Conservation (phyloP, 2,113 vertebrate species). For the Alethe castanea region DNA sequence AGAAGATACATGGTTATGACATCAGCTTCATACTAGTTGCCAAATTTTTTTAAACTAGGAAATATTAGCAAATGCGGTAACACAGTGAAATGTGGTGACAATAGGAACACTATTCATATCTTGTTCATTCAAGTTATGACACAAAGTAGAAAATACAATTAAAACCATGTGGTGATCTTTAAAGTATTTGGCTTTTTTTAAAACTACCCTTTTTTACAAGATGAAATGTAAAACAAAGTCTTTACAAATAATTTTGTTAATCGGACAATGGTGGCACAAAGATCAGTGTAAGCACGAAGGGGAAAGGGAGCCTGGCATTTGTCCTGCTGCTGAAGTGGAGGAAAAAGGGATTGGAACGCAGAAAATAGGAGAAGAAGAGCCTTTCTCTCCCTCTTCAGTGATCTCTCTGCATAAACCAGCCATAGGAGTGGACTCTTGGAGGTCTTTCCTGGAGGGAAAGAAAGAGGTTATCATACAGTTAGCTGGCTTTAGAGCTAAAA, state of each 20-base stretch:
- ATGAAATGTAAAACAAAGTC: constrained; percentile 77
- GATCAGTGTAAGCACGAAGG: constrained; percentile 59
- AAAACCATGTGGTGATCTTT: constrained; percentile 73
- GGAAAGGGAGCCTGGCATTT: not conserved
- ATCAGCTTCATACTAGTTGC: constrained; percentile 3
- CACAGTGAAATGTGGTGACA: constrained; percentile 58
- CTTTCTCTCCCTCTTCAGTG: not conserved
- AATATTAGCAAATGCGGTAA: constrained; percentile 66
- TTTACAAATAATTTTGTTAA: constrained; percentile 76
- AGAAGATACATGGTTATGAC: constrained; percentile 11
- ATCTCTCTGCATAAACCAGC: not conserved
- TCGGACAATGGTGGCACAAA: constrained; percentile 70
- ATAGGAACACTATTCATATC: constrained; percentile 66
- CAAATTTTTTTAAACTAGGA: constrained; percentile 56
- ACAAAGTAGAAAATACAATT: constrained; percentile 67
- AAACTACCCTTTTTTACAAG: constrained; percentile 71
- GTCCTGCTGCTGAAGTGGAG: not conserved
- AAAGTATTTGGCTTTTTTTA: constrained; percentile 76
- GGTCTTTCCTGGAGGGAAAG: not conserved
- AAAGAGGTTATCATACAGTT: not conserved
- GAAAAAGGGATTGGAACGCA: not conserved
- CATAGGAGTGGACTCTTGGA: not conserved
- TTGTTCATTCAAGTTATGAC: constrained; percentile 73
- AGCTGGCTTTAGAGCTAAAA: constrained; percentile 17
- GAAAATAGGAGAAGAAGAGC: not conserved